Base-by-base conservation (phyloP, 2,888 invertebrate species). In the Dolomedes plantarius region DNA sequence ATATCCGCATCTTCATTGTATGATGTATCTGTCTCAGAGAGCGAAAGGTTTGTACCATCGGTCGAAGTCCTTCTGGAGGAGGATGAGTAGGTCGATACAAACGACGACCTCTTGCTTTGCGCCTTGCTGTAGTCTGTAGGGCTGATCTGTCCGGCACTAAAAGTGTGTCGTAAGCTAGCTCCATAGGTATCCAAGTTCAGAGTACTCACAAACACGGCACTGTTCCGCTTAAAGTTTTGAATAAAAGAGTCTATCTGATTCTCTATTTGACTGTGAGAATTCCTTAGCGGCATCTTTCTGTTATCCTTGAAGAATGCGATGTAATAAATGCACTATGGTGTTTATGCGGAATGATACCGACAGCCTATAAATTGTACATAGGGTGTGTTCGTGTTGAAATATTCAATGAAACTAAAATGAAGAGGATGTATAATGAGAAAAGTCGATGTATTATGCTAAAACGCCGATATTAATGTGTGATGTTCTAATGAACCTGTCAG, bases 211-310 rank as follows among this genome's bases (percentile, higher is more conserved):
- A 88, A 88, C 27, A 86, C 85, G 0, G 88, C 86, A 46, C 88
- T 86, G 50, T 88, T 88, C n/a, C 81, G 64, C 50, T 81, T 88
- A 67, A 88, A 88, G 28, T 78, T 85, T 39, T 81, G 78, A 16
- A 88, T 86, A 67, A 88, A 88, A 9, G 88, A 76, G 27, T 88
- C 88, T 13, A 88, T 88, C 69, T 88, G 88, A 32, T 76, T 77
- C 71, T 88, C 88, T 6, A 88, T 88, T 69, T 88, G 86, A 19
- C 88, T 88, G 39, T 88, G 88, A 16, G 86, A 81, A 29, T 80
- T 78, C 31, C 86, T 50, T 9, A 87, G 67, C 13, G 87, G 87
- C 83, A 85, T 87, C 5, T 65, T 67, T 31, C 23, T 3, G n/a
- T n/a, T n/a, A n/a, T n/a, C n/a, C n/a, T n/a, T n/a, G 50, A 50